Evolutionary conservation across 2,797 vertebrate genomes (phyloP).

Genomic region (Gadopsis bispinosus): DNA sequence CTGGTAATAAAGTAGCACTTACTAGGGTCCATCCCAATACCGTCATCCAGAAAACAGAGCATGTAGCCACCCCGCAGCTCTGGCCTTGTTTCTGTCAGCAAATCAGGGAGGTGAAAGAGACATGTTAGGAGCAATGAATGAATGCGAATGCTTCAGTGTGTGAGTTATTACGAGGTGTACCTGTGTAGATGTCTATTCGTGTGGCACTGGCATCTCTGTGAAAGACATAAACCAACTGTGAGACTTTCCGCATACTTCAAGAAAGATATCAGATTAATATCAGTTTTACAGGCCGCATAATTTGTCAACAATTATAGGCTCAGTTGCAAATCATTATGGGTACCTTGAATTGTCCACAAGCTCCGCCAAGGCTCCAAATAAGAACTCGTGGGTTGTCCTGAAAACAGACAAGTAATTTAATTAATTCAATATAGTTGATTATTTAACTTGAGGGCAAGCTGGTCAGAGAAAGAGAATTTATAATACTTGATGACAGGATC

Average conservation of each 20-base stretch:
- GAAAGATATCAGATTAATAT: neutral
- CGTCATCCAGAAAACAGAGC: constrained; percentile 98
- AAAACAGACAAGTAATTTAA: constrained; percentile 62
- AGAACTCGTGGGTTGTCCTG: constrained; percentile 98
- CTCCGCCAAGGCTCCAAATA: constrained; percentile 98
- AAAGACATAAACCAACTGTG: constrained; percentile 49
- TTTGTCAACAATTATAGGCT: neutral
- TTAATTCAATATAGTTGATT: constrained; percentile 8
- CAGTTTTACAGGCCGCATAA: neutral
- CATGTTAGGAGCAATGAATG: neutral
- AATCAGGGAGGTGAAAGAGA: constrained; percentile 26
- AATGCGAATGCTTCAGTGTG: neutral
- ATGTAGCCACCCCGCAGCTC: constrained; percentile 94
- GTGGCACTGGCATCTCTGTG: constrained; percentile 97
- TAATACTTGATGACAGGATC: neutral
- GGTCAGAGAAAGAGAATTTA: neutral
- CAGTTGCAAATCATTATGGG: neutral
- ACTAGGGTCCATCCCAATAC: constrained; percentile 97
- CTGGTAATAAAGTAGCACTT: constrained; percentile 76
- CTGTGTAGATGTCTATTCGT: constrained; percentile 96
- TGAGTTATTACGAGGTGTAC: constrained; percentile 78
- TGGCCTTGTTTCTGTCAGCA: constrained; percentile 86
- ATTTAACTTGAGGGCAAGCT: neutral
- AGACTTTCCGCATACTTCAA: constrained; percentile 23
- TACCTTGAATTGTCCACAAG: constrained; percentile 99